These are phyloP conservation scores for Poeciliopsis gracilis DNA, from an alignment of 2,797 vertebrate genomes.

Conservation along the genomic window DNA sequence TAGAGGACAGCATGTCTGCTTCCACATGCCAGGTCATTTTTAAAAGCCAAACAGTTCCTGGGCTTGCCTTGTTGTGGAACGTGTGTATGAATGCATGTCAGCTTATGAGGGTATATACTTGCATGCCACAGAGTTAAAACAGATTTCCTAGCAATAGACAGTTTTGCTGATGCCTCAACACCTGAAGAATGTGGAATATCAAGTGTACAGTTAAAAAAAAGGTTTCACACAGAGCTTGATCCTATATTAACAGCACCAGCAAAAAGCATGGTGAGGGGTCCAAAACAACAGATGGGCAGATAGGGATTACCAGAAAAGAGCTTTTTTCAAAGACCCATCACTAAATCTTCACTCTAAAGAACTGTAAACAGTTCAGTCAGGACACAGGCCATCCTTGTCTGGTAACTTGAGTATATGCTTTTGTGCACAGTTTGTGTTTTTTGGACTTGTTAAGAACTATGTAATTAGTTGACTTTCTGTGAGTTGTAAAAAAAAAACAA, in stretches of 20 bases:
- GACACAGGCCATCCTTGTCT: slow-evolving; percentile 14
- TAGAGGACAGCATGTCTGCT: slow-evolving; percentile 29
- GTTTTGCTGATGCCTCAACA: slow-evolving; percentile 31
- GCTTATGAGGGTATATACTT: slow-evolving; percentile 16
- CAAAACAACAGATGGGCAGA: slow-evolving; percentile 64
- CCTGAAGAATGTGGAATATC: slow-evolving; percentile 11
- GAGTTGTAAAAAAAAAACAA: slow-evolving; percentile 10
- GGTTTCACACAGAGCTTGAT: slow-evolving; percentile 68
- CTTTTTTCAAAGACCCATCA: slow-evolving; percentile 43
- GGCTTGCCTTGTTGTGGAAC: slow-evolving; percentile 30
- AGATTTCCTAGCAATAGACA: slow-evolving; percentile 40
- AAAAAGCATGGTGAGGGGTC: slow-evolving; percentile 62
- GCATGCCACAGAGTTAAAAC: slow-evolving; percentile 9
- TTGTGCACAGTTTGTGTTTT: slow-evolving; percentile 9
- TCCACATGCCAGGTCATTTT: slow-evolving; percentile 28
- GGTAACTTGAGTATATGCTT: neutral
- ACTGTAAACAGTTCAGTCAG: slow-evolving; percentile 32
- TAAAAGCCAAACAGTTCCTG: slow-evolving; percentile 38
- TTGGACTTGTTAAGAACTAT: slow-evolving; percentile 25
- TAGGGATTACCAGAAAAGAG: slow-evolving; percentile 70
- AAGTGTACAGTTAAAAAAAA: slow-evolving; percentile 33
- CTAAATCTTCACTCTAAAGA: slow-evolving; percentile 30
- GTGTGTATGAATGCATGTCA: slow-evolving; percentile 23
- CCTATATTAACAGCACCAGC: slow-evolving; percentile 58
- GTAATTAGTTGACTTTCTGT: slow-evolving; percentile 29